Evolutionary conservation across 2,888 invertebrate genomes (phyloP).

Genomic region (Biston betularia): DNA sequence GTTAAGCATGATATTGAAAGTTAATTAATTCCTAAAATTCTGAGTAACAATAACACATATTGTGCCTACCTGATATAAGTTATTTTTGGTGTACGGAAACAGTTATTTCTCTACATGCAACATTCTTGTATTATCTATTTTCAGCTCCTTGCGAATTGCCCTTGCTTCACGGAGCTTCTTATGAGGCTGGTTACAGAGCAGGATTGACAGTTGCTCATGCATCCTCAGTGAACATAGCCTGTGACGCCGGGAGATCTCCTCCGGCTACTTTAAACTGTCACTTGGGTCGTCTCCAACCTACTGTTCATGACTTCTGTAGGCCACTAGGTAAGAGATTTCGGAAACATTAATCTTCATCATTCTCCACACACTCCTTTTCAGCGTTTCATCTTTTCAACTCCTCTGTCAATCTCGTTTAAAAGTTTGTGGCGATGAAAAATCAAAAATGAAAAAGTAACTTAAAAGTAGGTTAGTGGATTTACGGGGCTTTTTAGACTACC

Average conservation of each 20-base stretch:
- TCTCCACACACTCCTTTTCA: too few relatives aligned
- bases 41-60: too few relatives aligned
- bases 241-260: conserved; percentile 86
- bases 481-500: too few relatives aligned
- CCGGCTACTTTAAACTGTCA: conserved; percentile 88
- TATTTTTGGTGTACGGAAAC: too few relatives aligned
- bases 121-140: not conserved
- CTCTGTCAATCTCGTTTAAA: too few relatives aligned
- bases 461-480: too few relatives aligned
- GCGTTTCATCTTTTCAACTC: too few relatives aligned
- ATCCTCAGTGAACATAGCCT: conserved; percentile 91
- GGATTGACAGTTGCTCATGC: conserved; percentile 94
- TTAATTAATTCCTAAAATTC: too few relatives aligned
- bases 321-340: conserved; percentile 65
- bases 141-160: conserved; percentile 90
- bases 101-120: not conserved
- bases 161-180: conserved; percentile 88
- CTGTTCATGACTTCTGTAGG: conserved; percentile 83
- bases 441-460: too few relatives aligned
- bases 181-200: conserved; percentile 91
- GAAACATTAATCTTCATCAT: not conserved
- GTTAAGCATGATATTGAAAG: not conserved
- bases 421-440: too few relatives aligned
- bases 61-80: too few relatives aligned
- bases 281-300: conserved; percentile 87